Conservation (phyloP, 2,888 invertebrate genomes). For the Caenorhabditis afra region DNA sequence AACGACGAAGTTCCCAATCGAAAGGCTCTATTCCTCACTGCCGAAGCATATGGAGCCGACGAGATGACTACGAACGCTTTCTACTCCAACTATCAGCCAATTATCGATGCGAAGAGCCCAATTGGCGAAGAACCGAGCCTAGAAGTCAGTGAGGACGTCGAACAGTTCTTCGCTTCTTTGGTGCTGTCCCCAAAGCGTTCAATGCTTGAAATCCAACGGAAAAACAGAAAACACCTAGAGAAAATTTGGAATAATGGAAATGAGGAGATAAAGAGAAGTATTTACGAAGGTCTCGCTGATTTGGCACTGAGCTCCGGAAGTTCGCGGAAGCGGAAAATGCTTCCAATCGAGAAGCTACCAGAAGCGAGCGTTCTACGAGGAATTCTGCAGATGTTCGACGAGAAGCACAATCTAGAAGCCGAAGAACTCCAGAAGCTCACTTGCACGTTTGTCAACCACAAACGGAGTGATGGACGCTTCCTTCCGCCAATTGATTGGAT, state of each 20-base stretch:
- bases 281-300: slow-evolving; percentile 31
- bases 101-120: slow-evolving; percentile 13
- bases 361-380: slow-evolving; percentile 34
- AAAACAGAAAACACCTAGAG: slow-evolving; percentile 31
- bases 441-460: slow-evolving; percentile 5
- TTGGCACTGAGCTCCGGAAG: slow-evolving; percentile 8
- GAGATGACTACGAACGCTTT: slow-evolving; percentile 13
- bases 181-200: neutral
- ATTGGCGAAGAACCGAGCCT: neutral
- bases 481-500: slow-evolving; percentile 48
- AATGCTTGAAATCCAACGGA: neutral
- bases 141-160: neutral
- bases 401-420: slow-evolving; percentile 24
- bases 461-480: slow-evolving; percentile 38
- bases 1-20: slow-evolving; percentile 11
- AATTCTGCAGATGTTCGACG: slow-evolving; percentile 29
- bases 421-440: neutral
- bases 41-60: slow-evolving; percentile 41
- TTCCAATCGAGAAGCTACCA: slow-evolving; percentile 29
- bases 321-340: neutral
- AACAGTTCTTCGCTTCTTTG: slow-evolving; percentile 19
- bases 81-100: neutral
- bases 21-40: slow-evolving; percentile 24
- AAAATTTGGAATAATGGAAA: slow-evolving; percentile 45
- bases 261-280: slow-evolving; percentile 18